Conservation (phyloP, 2,797 vertebrate genomes). For the Ara ararauna region DNA sequence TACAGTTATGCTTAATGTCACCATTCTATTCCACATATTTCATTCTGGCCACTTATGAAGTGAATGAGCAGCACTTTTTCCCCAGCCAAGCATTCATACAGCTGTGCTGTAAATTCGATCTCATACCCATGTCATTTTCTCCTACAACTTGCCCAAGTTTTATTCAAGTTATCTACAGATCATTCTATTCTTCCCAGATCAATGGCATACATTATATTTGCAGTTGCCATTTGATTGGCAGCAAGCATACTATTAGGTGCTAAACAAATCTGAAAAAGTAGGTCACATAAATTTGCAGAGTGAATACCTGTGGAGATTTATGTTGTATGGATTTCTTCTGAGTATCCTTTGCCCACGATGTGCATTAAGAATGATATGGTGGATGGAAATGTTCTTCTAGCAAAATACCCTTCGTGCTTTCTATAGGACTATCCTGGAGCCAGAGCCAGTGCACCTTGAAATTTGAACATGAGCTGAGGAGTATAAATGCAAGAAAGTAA, state of each 20-base stretch:
- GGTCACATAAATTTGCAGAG: slow-evolving; percentile 54
- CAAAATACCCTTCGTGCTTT: not conserved
- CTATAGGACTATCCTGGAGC: not conserved
- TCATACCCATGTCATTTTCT: slow-evolving; percentile 46
- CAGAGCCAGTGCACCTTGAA: not conserved
- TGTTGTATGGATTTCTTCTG: slow-evolving; percentile 16
- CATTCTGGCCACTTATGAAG: slow-evolving; percentile 5
- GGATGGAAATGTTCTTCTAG: not conserved
- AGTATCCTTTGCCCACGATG: not conserved
- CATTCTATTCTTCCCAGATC: slow-evolving; percentile 36
- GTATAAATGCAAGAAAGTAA: not conserved
- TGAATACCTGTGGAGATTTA: slow-evolving; percentile 38
- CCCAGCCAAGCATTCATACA: not conserved
- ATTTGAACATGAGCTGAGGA: not conserved
- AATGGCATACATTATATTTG: slow-evolving; percentile 53
- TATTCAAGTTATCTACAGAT: slow-evolving; percentile 43
- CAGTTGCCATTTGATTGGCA: slow-evolving; percentile 65
- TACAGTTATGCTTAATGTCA: not conserved
- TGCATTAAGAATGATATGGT: slow-evolving; percentile 19
- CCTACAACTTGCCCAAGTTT: not conserved
- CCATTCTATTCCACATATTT: not conserved
- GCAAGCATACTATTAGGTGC: slow-evolving; percentile 11
- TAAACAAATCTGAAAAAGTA: slow-evolving; percentile 59
- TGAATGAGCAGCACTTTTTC: not conserved
- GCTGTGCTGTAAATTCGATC: not conserved